Conservation (phyloP, 1,140 invertebrate genomes). For the Eubasilissa regina region DNA sequence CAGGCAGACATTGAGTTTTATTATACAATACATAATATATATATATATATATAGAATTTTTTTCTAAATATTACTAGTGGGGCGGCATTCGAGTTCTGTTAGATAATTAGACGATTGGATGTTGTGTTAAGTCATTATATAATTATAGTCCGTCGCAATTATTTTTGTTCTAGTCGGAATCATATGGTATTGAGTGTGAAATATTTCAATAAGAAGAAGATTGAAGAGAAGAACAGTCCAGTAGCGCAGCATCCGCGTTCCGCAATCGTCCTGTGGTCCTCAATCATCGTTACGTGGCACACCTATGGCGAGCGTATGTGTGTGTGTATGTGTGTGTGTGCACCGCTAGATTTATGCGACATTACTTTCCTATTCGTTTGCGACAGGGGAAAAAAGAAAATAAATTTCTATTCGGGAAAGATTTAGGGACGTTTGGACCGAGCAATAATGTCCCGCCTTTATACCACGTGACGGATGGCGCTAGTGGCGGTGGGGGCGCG, state of each 20-base stretch:
- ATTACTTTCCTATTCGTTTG: slow-evolving; percentile 59
- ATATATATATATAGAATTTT: too few species aligned
- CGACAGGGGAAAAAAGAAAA: slow-evolving; percentile 54
- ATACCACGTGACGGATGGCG: slow-evolving; percentile 72
- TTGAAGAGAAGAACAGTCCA: neutral
- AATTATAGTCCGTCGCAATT: too few species aligned
- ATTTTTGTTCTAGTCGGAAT: too few species aligned
- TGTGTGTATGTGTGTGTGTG: slow-evolving; percentile 18
- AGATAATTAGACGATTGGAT: too few species aligned
- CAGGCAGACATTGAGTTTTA: too few species aligned
- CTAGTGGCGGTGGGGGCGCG: neutral
- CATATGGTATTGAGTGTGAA: too few species aligned
- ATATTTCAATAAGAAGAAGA: too few species aligned
- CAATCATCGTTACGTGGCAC: slow-evolving; percentile 55
- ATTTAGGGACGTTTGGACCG: slow-evolving; percentile 74
- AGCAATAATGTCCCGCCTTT: slow-evolving; percentile 75
- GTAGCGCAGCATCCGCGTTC: slow-evolving; percentile 1
- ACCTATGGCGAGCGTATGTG: slow-evolving; percentile 23
- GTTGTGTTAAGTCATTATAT: too few species aligned
- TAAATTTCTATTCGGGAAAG: slow-evolving; percentile 73
- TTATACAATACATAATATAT: too few species aligned
- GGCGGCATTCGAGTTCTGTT: too few species aligned
- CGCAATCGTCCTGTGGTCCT: slow-evolving; percentile 36
- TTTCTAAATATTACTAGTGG: too few species aligned
- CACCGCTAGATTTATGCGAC: slow-evolving; percentile 41